Percentiles rank a stretch among this genome's conserved stretches.
These are phyloP conservation scores for Ficedula albicollis DNA, from an alignment of 2,797 vertebrate species.

Conservation along the genomic window DNA sequence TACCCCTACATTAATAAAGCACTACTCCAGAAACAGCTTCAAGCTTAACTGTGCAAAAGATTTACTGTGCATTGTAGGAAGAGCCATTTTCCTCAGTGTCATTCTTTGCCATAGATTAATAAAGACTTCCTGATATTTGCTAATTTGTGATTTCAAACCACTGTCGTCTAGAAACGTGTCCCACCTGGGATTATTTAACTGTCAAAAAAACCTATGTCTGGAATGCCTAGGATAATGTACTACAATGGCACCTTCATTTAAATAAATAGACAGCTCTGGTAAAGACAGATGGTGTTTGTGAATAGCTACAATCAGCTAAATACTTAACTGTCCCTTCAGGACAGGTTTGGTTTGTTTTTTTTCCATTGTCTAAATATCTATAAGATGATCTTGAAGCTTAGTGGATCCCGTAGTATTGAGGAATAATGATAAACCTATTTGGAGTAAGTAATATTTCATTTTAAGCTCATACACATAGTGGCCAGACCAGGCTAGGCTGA, in stretches of 20 bases:
- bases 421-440: background rate
- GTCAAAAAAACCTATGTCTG: background rate
- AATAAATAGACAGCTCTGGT: background rate
- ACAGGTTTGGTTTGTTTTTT: background rate
- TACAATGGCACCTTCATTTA: background rate
- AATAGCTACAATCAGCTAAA: background rate
- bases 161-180: background rate
- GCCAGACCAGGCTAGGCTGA: background rate
- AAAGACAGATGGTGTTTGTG: background rate
- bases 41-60: background rate
- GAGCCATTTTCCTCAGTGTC: background rate
- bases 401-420: background rate
- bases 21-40: background rate
- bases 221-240: background rate
- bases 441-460: background rate
- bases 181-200: background rate
- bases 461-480: background rate
- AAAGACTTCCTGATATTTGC: background rate
- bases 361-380: background rate
- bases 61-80: background rate
- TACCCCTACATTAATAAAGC: background rate
- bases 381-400: background rate
- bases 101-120: background rate
- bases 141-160: background rate
- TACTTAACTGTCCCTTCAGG: background rate